phyloP scores from a whole-genome alignment of 2,797 vertebrate genomes.

The Falco berigora region DNA sequence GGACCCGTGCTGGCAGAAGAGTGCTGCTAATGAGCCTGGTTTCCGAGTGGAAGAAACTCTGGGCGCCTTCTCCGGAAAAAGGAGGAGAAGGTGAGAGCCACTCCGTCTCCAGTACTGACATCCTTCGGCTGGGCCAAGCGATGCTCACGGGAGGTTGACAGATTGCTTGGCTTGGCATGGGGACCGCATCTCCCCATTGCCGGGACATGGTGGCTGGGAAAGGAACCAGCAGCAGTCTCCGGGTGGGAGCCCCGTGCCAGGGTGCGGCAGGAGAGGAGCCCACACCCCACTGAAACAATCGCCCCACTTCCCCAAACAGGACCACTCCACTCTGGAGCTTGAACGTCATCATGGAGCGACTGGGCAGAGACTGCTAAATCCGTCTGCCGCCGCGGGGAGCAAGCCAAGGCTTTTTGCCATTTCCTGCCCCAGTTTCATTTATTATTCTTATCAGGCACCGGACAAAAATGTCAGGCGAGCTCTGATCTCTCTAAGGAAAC shows the following conservation, averaged over 20 bases:
- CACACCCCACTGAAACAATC: constrained; percentile 4
- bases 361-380: neutral
- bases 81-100: neutral
- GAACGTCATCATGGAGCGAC: neutral
- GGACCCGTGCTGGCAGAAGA: neutral
- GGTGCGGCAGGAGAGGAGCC: neutral
- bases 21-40: neutral
- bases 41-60: neutral
- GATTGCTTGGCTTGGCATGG: neutral
- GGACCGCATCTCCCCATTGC: neutral
- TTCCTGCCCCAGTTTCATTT: constrained; percentile 24
- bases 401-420: neutral
- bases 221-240: neutral
- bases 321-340: neutral
- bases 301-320: neutral
- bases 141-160: neutral
- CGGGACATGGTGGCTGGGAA: neutral
- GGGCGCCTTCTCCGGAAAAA: constrained; percentile 31
- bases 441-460: constrained; percentile 41
- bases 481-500: constrained; percentile 21
- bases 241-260: neutral
- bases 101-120: neutral
- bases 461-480: constrained; percentile 24
- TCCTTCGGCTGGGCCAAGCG: neutral
- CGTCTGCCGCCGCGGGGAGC: rapidly evolving